These are phyloP conservation scores for Mionectes olivaceus DNA, from an alignment of 2,797 vertebrate species.

Conservation along the genomic window DNA sequence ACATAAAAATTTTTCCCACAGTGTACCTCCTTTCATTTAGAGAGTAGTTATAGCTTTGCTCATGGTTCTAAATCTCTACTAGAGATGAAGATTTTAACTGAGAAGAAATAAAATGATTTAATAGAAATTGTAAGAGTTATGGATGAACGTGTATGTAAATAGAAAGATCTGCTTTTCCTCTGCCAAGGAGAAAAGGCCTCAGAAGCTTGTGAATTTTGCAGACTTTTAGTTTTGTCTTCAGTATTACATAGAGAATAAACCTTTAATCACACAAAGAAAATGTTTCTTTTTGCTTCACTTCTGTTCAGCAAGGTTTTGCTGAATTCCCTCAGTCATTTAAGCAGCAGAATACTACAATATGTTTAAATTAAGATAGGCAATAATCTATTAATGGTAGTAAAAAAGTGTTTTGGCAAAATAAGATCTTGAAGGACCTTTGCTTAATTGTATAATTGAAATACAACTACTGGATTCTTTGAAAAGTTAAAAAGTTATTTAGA, in stretches of 20 bases:
- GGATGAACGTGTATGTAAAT: not conserved
- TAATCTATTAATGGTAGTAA: not conserved
- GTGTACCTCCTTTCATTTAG: not conserved
- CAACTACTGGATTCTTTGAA: not conserved
- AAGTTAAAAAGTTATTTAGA: not conserved
- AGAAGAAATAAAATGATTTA: not conserved
- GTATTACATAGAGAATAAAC: not conserved
- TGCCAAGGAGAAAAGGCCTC: not conserved
- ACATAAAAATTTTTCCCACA: not conserved
- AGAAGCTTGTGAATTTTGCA: not conserved
- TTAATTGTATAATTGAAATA: not conserved
- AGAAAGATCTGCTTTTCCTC: not conserved
- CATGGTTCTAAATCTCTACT: not conserved
- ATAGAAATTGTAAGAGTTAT: not conserved
- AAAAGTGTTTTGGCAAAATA: not conserved
- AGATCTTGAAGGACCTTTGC: not conserved
- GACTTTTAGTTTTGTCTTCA: not conserved
- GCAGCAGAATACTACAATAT: not conserved
- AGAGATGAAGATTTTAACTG: not conserved
- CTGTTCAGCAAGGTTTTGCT: not conserved
- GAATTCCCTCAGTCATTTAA: not conserved
- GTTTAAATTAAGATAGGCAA: not conserved
- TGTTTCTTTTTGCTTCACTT: not conserved
- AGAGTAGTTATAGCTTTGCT: not conserved
- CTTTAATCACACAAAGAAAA: not conserved